Percentiles rank a stretch among this genome's conserved stretches.
These are phyloP conservation scores for Poeciliopsis occidentalis DNA, from an alignment of 2,113 vertebrate genomes.

Conservation along the genomic window DNA sequence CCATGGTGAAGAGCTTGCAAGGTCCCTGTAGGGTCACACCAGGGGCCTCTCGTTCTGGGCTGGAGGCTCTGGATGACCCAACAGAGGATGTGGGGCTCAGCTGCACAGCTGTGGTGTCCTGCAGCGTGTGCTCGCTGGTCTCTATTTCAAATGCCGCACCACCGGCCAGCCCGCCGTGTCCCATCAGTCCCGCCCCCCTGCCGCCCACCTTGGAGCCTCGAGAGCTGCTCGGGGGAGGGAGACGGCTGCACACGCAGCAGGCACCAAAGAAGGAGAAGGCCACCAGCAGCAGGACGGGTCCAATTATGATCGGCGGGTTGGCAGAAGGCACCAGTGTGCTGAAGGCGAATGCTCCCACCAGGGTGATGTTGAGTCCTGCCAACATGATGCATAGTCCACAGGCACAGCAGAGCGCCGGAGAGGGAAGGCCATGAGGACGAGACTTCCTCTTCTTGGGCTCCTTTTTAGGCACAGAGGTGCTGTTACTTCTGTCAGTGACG, in stretches of 20 bases:
- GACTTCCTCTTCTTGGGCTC: conserved; percentile 75
- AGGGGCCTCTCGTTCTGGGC: conserved; percentile 69
- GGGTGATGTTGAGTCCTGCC: conserved; percentile 96
- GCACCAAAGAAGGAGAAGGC: conserved; percentile 91
- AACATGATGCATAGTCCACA: conserved; percentile 98
- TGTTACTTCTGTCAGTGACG: conserved; percentile 80
- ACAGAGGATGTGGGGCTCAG: conserved; percentile 91
- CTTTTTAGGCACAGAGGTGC: conserved; percentile 82
- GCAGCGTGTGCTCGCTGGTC: conserved; percentile 93
- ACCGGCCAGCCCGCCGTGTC: conserved; percentile 71
- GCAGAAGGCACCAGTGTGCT: conserved; percentile 87
- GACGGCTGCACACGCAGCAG: conserved; percentile 91
- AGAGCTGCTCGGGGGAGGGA: conserved; percentile 78
- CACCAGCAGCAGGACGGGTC: conserved; percentile 88
- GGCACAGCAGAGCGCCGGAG: conserved; percentile 92
- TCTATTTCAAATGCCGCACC: conserved; percentile 91
- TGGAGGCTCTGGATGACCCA: conserved; percentile 86
- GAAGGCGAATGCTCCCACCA: conserved; percentile 93
- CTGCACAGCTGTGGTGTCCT: conserved; percentile 95
- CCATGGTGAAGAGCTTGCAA: conserved; percentile 78
- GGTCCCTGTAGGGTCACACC: conserved; percentile 33
- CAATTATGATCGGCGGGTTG: conserved; percentile 92
- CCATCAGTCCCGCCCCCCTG: conserved; percentile 81
- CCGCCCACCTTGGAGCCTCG: conserved; percentile 76
- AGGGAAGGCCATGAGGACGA: conserved; percentile 86